A percentile compares a stretch with the other conserved stretches of the same genome.
phyloP scores from a whole-genome alignment of 2,113 vertebrate species.

The Oriolus oriolus region DNA sequence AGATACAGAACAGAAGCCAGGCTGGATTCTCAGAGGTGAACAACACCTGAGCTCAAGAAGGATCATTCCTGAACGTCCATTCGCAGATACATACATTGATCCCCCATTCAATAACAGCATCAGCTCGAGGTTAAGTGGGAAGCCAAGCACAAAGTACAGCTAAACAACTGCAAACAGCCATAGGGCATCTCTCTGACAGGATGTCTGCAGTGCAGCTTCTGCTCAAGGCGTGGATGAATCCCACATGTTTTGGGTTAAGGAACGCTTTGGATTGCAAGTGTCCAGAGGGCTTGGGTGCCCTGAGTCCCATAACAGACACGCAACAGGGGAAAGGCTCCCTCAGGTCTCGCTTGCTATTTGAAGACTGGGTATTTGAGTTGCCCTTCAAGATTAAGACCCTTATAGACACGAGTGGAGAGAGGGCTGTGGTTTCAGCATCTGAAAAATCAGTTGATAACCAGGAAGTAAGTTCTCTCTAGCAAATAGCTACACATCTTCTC shows the following conservation, averaged over 20 bases:
- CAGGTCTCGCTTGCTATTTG: background rate
- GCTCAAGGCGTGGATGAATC: background rate
- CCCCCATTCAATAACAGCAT: background rate
- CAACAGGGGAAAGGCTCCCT: background rate
- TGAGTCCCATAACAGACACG: rapidly evolving
- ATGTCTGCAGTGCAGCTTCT: background rate
- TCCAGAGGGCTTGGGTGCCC: rapidly evolving
- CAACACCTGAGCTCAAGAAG: background rate
- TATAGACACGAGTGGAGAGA: background rate
- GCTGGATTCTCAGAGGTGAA: background rate
- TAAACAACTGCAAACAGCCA: background rate
- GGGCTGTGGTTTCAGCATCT: background rate
- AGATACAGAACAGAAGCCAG: background rate
- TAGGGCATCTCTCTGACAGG: background rate
- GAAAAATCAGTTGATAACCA: background rate
- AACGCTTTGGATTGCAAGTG: background rate
- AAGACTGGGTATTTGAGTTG: background rate
- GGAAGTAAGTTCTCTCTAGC: background rate
- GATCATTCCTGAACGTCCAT: background rate
- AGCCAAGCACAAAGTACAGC: background rate
- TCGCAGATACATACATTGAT: background rate
- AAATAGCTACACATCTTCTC: background rate
- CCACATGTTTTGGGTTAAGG: background rate
- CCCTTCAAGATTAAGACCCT: background rate
- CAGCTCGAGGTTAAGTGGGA: background rate